Conservation (phyloP, 2,113 vertebrate genomes). For the Hemibagrus wyckioides region DNA sequence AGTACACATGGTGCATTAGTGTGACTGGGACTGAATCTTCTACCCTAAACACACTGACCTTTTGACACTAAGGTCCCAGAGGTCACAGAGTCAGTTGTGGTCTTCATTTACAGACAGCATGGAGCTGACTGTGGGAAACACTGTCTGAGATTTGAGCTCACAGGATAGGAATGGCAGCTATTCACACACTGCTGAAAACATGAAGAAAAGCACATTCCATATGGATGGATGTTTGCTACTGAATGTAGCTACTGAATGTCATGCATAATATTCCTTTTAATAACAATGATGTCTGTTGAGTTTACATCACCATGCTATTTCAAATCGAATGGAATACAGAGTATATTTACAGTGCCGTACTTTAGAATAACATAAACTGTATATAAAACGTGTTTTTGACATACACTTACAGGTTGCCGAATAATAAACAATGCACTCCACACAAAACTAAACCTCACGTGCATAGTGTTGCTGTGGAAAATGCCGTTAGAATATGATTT, state of each 20-base stretch:
- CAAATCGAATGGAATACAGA: neutral
- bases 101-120: constrained; percentile 34
- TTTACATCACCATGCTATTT: neutral
- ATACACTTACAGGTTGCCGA: neutral
- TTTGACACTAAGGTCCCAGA: constrained; percentile 39
- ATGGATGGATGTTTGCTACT: neutral
- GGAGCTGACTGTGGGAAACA: constrained; percentile 37
- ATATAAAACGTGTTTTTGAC: neutral
- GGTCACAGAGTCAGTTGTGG: constrained; percentile 21
- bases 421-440: neutral
- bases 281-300: neutral
- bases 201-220: constrained; percentile 1
- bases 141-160: constrained; percentile 4
- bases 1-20: neutral
- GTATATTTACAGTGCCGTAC: too few species aligned
- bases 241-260: neutral
- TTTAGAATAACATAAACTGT: neutral
- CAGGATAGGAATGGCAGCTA: constrained; percentile 1
- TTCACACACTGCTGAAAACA: neutral
- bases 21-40: neutral
- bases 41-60: constrained; percentile 22
- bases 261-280: neutral
- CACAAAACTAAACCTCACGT: neutral
- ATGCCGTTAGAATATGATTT: neutral
- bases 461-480: neutral